Conservation (phyloP, 2,113 vertebrate species). For the Leucoraja erinaceus region DNA sequence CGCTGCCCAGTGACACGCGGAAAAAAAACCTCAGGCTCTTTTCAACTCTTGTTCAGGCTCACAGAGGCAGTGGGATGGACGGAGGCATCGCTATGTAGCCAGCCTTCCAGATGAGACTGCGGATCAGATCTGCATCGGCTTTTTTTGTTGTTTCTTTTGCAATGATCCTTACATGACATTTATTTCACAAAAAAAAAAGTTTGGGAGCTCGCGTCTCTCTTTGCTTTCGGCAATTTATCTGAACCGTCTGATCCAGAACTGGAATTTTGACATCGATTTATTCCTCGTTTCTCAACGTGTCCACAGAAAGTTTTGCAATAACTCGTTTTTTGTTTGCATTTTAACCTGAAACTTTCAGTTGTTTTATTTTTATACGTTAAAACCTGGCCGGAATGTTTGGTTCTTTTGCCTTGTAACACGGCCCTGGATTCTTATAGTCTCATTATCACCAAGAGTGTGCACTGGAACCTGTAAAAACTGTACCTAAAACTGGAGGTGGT, state of each 20-base stretch:
- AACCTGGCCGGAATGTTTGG: background rate
- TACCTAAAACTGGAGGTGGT: background rate
- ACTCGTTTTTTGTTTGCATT: background rate
- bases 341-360: background rate
- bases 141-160: too few relatives aligned
- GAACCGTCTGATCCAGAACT: background rate
- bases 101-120: background rate
- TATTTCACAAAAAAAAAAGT: background rate
- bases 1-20: background rate
- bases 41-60: background rate
- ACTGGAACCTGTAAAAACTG: background rate
- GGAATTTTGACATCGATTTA: background rate
- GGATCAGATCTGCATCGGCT: background rate
- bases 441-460: background rate
- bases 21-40: conserved; percentile 4
- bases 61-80: background rate
- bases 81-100: background rate
- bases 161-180: background rate
- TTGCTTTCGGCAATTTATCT: background rate
- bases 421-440: background rate
- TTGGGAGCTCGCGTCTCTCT: background rate
- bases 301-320: background rate
- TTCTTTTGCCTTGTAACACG: background rate
- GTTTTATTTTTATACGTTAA: too few relatives aligned
- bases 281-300: background rate